These are phyloP conservation scores for Digitonthophagus gazella DNA, from an alignment of 2,888 invertebrate genomes.

Conservation along the genomic window DNA sequence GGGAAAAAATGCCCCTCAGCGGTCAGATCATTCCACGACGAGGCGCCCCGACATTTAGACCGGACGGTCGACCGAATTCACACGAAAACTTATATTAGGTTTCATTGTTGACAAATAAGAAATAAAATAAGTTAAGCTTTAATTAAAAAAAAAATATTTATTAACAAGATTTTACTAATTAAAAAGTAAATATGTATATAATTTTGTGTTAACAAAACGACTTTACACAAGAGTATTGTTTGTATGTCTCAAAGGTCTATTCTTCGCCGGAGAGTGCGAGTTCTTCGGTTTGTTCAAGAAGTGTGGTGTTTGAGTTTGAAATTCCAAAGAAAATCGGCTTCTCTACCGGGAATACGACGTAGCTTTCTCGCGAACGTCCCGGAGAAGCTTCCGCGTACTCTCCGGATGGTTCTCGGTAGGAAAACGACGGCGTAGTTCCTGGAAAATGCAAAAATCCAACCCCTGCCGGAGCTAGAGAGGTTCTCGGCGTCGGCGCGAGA, in stretches of 20 bases:
- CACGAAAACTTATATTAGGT: not conserved
- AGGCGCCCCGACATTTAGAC: not conserved
- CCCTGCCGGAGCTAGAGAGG: not conserved
- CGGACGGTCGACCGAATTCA: not conserved
- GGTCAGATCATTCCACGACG: not conserved
- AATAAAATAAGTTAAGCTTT: too few relatives aligned
- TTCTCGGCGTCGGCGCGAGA: constrained; percentile 8
- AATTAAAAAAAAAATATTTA: too few relatives aligned
- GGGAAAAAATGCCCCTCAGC: not conserved
- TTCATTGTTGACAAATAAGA: too few relatives aligned
- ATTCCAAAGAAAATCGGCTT: not conserved
- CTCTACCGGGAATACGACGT: constrained; percentile 9
- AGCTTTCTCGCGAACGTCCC: constrained; percentile 11
- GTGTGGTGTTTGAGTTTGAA: not conserved
- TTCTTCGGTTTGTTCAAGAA: not conserved
- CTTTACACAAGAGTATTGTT: not conserved
- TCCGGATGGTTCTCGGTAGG: not conserved
- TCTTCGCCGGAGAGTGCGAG: not conserved
- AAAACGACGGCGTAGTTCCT: constrained; percentile 22
- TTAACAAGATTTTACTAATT: not conserved
- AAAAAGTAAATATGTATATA: not conserved
- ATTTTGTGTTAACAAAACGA: not conserved
- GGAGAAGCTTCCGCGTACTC: not conserved
- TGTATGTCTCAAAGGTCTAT: not conserved
- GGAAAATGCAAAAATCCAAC: constrained; percentile 33